Base-by-base conservation (phyloP, 2,888 invertebrate species). In the Plutella xylostella region DNA sequence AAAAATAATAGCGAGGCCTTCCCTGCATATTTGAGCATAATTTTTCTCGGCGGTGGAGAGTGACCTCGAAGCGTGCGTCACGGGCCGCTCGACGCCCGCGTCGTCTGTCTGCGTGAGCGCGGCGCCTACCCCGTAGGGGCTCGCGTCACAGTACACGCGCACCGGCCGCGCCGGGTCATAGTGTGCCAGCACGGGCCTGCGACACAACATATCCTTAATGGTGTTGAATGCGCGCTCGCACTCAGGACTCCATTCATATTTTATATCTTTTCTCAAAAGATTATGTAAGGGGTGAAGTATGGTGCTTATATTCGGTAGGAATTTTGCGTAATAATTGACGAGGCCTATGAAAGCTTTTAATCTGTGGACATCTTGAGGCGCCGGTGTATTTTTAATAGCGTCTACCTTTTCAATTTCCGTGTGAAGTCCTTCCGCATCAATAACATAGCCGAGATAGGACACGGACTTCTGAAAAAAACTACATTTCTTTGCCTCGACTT, bases 1-100 rank as follows among this genome's bases (percentile, higher is more conserved):
- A 35, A 52, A 56, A 17, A 57, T 52, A 34, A 55, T 57, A n/a
- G n/a, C n/a, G n/a, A n/a, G n/a, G n/a, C n/a, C n/a, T n/a, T n/a
- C n/a, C n/a, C n/a, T n/a, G n/a, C 55, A 52, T 7, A 59, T 54
- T 38, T 57, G 57, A 6, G 54, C 45, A 20, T 57, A 57, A 3
- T 40, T 43, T 33, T 49, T 54, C 31, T 55, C 55, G 2, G 54
- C 53, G 6, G 49, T 1, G 12, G 42, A 50, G 5, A 55, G 35
- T 1, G 52, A 51, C 17, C 53, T 49, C 15, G 51, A 51, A 6
- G 51, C 54, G 35, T 49, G 54, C 5, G 49, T 45, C 3, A 54
- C 22, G 22, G 43, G 34, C 12, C 35, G 34, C n/a, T n/a, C n/a
- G 18, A 15, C 21, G 46, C 53, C 56, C 43, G 39, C 47, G 2